Evolutionary conservation across 2,888 invertebrate genomes (phyloP).

Genomic region (Trachelus iudaicus): DNA sequence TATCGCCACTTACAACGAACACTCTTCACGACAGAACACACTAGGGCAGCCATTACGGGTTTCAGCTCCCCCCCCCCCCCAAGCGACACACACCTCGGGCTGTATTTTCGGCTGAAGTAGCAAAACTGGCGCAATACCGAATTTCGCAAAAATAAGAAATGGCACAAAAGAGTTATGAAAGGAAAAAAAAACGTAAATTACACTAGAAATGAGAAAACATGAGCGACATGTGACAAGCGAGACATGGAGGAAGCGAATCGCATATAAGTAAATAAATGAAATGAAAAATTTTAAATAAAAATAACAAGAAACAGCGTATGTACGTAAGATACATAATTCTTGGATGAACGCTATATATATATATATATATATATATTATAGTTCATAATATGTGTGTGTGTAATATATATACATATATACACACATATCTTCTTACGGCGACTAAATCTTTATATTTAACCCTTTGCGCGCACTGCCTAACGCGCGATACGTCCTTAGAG

Average conservation of each 20-base stretch:
- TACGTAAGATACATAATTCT: background rate
- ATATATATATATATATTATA: background rate
- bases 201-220: background rate
- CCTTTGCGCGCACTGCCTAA: conserved; percentile 17
- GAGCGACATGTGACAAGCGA: background rate
- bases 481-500: background rate
- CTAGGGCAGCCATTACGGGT: background rate
- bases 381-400: background rate
- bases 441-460: conserved; percentile 32
- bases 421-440: conserved; percentile 12
- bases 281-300: background rate
- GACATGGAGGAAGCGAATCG: background rate
- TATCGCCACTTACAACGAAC: conserved; percentile 46
- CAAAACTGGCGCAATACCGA: background rate
- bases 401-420: no score
- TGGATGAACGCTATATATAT: background rate
- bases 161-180: background rate
- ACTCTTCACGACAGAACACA: conserved; percentile 20
- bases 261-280: background rate
- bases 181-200: background rate
- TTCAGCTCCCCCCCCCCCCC: background rate
- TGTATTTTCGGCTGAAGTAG: conserved; percentile 29
- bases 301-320: background rate
- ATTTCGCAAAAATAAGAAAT: background rate
- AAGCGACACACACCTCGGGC: conserved; percentile 22